Evolutionary conservation across 2,888 invertebrate genomes (phyloP).

Genomic region (Siphlonurus alternatus): DNA sequence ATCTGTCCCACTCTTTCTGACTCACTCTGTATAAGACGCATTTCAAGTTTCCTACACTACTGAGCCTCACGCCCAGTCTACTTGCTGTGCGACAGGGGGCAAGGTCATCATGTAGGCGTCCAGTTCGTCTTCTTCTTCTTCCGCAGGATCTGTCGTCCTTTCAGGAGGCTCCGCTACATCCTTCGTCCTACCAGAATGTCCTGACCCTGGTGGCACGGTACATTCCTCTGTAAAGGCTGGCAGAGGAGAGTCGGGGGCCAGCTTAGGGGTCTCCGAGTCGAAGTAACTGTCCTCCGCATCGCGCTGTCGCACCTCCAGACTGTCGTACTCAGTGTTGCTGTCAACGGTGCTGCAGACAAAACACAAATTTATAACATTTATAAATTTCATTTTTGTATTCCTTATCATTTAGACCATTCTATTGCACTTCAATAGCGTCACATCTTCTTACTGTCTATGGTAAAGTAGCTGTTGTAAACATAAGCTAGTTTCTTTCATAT

Average conservation of each 20-base stretch:
- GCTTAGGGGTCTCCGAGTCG: conserved; percentile 59
- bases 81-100: background rate
- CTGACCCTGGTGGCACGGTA: too few relatives aligned
- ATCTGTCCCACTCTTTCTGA: too few relatives aligned
- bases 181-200: conserved; percentile 28
- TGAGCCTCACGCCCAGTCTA: too few relatives aligned
- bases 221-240: too few relatives aligned
- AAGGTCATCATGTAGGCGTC: conserved; percentile 48
- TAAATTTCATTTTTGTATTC: background rate
- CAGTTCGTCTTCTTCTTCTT: conserved; percentile 37
- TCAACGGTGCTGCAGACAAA: conserved; percentile 45
- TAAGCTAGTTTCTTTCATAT: too few relatives aligned
- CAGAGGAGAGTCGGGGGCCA: too few relatives aligned
- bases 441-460: too few relatives aligned
- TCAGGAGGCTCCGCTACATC: conserved; percentile 20
- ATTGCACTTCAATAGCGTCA: background rate
- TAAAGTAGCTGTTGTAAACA: too few relatives aligned
- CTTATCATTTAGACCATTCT: too few relatives aligned
- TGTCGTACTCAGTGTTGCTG: conserved; percentile 63
- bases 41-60: too few relatives aligned
- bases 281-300: conserved; percentile 87
- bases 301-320: conserved; percentile 47
- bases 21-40: too few relatives aligned
- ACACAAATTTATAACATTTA: conserved; percentile 11
- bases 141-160: background rate